Conservation (phyloP, 2,797 vertebrate genomes). For the Gadopsis marmoratus region DNA sequence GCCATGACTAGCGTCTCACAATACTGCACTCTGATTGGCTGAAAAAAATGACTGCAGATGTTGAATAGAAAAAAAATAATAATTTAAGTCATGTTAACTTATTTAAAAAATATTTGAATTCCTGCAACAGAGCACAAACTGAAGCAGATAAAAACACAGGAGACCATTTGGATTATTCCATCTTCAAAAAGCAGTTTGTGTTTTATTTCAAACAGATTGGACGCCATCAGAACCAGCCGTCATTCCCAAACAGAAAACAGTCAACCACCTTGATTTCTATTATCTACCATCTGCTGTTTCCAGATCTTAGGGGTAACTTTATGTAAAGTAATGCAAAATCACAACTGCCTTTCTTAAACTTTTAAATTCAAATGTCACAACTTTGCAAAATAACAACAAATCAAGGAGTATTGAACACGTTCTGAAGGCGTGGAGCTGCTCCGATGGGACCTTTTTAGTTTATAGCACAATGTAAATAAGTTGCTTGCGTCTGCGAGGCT, state of each 20-base stretch:
- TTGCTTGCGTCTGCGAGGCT: conserved; percentile 20
- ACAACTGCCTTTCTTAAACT: background rate
- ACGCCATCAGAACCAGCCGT: conserved; percentile 50
- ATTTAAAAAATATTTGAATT: no score
- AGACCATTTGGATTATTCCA: background rate
- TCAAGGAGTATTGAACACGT: background rate
- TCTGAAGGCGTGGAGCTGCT: background rate
- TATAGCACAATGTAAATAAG: background rate
- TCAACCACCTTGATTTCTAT: no score
- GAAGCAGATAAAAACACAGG: background rate
- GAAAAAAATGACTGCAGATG: no score
- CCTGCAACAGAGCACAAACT: background rate
- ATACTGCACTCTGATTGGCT: background rate
- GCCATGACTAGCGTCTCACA: no score
- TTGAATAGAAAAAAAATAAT: background rate
- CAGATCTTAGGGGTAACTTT: background rate
- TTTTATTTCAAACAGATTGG: conserved; percentile 65
- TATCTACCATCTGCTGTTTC: background rate
- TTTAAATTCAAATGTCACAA: background rate
- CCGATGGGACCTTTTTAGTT: no score
- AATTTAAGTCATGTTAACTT: no score
- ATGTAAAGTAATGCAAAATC: background rate
- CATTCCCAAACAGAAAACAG: conserved; percentile 39
- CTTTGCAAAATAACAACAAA: background rate
- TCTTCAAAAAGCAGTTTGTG: conserved; percentile 52